Base-by-base conservation (phyloP, 2,888 invertebrate species). In the Heliconius erato region DNA sequence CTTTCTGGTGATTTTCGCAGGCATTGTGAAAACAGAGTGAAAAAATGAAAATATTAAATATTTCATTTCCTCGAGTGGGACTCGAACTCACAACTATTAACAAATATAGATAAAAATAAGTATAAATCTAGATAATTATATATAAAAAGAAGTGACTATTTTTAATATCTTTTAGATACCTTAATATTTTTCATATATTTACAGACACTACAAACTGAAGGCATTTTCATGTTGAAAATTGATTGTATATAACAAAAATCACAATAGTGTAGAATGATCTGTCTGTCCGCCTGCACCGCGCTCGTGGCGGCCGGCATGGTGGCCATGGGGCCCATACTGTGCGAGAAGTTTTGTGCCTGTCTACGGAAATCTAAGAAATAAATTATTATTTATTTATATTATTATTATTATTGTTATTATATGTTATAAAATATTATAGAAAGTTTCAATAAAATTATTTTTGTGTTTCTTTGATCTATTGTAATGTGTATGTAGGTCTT, bases 311-410 rank as follows among this genome's bases (percentile, higher is more conserved):
- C 85, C 26, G 79, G 85, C 71, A 32, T 85, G 59, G 86, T 88
- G 32, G 83, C 84, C 19, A n/a, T 83, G 26, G 86, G 86, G 32
- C 88, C 88, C n/a, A 26, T 88, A 65, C 28, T 86, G 32, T 88
- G 85, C 80, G 87, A 86, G 11, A 87, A 82, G 81, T 63, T 87
- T n/a, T 85, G 84, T 23, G 79, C 35, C 35, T 86, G 87, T 79
- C 35, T 85, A 49, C 74, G 44, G 67, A 82, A 74, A 63, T 32
- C 59, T 44, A 82, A 80, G 44, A 79, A 80, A 83, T 83, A 59
- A 80, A 67, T n/a, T 9, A 44, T 72, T 63, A 49, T 76, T 74
- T 80, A 16, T 69, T 9, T 40, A 28, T 35, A 9, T 35, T 35
- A 9, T 1, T 40, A n/a, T n/a, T n/a, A 67, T 84, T 74, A 11